Base-by-base conservation (phyloP, 2,888 invertebrate species). In the Oscheius sp. region DNA sequence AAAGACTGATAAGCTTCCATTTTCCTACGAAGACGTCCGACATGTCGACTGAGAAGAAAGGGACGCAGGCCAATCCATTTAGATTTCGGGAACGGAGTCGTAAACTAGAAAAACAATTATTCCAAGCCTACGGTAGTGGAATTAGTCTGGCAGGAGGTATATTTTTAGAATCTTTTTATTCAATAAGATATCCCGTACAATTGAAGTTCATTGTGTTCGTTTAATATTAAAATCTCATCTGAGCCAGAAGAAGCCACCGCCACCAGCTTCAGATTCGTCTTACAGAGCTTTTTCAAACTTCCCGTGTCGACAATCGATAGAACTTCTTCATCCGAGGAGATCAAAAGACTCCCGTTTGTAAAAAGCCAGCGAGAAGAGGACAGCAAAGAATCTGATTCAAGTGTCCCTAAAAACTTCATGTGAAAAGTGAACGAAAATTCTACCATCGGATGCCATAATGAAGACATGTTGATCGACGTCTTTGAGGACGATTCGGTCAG, bases 191-290 rank as follows among this genome's bases (percentile, higher is more conserved):
- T 61, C 23, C n/a, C 31, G 17, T 61, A 61, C 15, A 61, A 5
- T 27, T 61, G 61, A 1, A 61, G 42, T 45, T 61, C 61, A 45
- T 45, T 61, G 29, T 45, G 42, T 17, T 61, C 61, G 20, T 61
- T 61, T n/a, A 61, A 25, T 2, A 61, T 42, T n/a, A 61, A 15
- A 45, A 61, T 25, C 17, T 61, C 61, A 20, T 61, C 61, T 12
- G 10, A 12, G 4, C 45, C 45, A 0, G 27, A 17, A 15, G 61
- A 42, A 3, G 45, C 61, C 12, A 31, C 45, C 3, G 61, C 42
- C 12, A 25, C 15, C 1, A 61, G 61, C n/a, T 29, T 42, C 29
- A 61, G n/a, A 2, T 17, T 6, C 31, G 45, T 29, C n/a, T 45
- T 27, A 15, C 25, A 61, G 8, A 61, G 45, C n/a, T 25, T 15